Conservation (phyloP, 2,113 vertebrate genomes). For the Morone chrysops region DNA sequence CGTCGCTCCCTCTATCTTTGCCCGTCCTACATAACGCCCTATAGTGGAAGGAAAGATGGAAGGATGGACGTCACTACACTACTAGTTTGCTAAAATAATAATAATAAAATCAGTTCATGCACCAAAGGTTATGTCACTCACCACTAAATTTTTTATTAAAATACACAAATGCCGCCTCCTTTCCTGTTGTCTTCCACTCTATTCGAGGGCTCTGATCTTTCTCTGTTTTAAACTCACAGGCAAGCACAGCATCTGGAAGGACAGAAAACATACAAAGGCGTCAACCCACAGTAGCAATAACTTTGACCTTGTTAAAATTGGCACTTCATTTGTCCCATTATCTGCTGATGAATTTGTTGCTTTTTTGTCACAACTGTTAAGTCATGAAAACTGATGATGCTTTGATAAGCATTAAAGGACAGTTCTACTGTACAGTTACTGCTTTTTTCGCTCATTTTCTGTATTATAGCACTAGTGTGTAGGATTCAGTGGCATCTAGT, state of each 20-base stretch:
- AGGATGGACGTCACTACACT: background rate
- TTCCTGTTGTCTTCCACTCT: conserved; percentile 94
- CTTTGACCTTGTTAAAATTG: background rate
- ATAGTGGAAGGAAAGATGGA: background rate
- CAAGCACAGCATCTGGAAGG: conserved; percentile 87
- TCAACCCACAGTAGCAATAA: background rate
- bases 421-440: background rate
- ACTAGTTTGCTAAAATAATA: too few relatives aligned
- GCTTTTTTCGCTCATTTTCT: too few relatives aligned
- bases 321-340: background rate
- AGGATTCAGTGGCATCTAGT: too few relatives aligned
- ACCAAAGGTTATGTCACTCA: conserved; percentile 70
- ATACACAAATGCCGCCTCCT: conserved; percentile 90
- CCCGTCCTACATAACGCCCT: conserved; percentile 88
- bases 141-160: conserved; percentile 88
- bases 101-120: background rate
- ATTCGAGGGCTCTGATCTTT: conserved; percentile 86
- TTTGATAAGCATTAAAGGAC: too few relatives aligned
- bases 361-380: background rate
- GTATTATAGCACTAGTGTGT: too few relatives aligned
- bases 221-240: conserved; percentile 88
- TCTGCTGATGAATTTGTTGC: background rate
- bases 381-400: too few relatives aligned
- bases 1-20: conserved; percentile 89
- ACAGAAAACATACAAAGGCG: background rate